Evolutionary conservation across 1,140 invertebrate genomes (phyloP).

Genomic region (Halictus rubicundus): DNA sequence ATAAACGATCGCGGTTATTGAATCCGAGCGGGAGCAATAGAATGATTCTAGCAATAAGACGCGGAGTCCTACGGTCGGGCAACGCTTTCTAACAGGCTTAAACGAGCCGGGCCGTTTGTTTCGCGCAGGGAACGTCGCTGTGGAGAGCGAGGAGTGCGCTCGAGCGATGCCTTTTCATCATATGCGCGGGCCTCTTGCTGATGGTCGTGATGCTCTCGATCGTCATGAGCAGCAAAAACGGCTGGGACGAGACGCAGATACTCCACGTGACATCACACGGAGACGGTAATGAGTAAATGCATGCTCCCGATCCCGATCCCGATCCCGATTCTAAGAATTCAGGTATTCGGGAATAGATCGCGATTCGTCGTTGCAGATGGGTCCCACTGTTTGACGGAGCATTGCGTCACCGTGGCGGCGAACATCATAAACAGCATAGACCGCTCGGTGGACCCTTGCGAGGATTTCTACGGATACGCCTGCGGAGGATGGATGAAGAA

Average conservation of each 20-base stretch:
- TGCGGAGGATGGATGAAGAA: slow-evolving; percentile 96
- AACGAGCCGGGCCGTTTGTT: slow-evolving; percentile 6
- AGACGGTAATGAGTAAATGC: slow-evolving; percentile 65
- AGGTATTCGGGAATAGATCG: too few species aligned
- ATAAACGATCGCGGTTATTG: not conserved
- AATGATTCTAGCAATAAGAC: not conserved
- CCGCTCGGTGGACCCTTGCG: slow-evolving; percentile 89
- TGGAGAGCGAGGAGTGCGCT: slow-evolving; percentile 84
- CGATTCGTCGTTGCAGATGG: slow-evolving; percentile 63
- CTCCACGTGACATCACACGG: slow-evolving; percentile 75
- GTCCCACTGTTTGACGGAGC: slow-evolving; percentile 87
- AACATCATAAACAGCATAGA: slow-evolving; percentile 93
- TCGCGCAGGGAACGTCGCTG: slow-evolving; percentile 80
- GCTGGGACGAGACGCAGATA: slow-evolving; percentile 75
- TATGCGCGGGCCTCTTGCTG: slow-evolving; percentile 82
- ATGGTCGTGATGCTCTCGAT: slow-evolving; percentile 83
- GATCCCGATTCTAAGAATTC: too few species aligned
- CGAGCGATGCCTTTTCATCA: slow-evolving; percentile 82
- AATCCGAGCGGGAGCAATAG: not conserved
- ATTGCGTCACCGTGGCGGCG: slow-evolving; percentile 92
- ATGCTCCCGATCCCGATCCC: too few species aligned
- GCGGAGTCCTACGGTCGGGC: not conserved
- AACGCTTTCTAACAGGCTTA: slow-evolving; percentile 4
- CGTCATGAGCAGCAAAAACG: slow-evolving; percentile 71
- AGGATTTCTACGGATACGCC: slow-evolving; percentile 96